A percentile compares a stretch with the other conserved stretches of the same genome.
These are phyloP conservation scores for Microcebus lehilahytsara DNA, from an alignment of 2,113 vertebrate species.

Conservation along the genomic window DNA sequence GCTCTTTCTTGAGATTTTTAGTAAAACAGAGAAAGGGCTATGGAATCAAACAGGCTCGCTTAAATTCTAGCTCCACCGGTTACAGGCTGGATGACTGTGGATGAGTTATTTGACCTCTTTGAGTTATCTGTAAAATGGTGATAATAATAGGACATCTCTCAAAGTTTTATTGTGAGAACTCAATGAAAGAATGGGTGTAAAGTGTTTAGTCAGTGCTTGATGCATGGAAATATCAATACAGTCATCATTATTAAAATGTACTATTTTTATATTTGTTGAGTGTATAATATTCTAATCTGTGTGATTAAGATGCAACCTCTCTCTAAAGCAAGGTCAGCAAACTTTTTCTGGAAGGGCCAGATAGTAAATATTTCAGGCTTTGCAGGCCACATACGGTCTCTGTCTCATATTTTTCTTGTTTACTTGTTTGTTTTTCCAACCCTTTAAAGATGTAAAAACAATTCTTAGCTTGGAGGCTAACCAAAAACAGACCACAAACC, in stretches of 20 bases:
- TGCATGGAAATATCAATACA: background rate
- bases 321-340: background rate
- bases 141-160: background rate
- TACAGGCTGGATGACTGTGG: background rate
- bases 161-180: background rate
- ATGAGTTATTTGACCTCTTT: background rate
- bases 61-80: background rate
- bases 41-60: background rate
- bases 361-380: conserved; percentile 13
- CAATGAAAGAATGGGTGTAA: background rate
- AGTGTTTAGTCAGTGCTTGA: background rate
- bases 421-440: background rate
- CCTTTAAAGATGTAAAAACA: conserved; percentile 10
- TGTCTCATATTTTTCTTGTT: background rate
- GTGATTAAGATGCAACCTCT: conserved; percentile 16
- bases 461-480: background rate
- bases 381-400: background rate
- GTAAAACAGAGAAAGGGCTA: background rate
- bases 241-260: background rate
- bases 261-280: background rate
- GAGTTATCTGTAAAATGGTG: background rate
- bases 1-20: background rate
- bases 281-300: background rate
- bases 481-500: background rate
- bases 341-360: background rate